These are phyloP conservation scores for Microchirus variegatus DNA, from an alignment of 2,797 vertebrate species.

Conservation along the genomic window DNA sequence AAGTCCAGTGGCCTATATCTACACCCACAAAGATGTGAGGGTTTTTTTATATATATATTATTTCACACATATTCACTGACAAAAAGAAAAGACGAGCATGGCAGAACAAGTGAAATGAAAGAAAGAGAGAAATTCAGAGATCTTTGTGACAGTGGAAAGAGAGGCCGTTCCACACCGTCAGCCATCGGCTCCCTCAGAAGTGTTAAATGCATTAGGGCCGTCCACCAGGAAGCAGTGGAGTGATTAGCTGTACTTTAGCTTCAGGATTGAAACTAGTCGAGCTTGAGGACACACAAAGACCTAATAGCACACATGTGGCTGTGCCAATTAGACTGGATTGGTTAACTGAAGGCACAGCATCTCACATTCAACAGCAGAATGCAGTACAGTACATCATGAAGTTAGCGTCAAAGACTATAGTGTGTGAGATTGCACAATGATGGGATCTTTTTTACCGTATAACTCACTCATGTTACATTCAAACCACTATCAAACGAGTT, in stretches of 20 bases:
- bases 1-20: no score
- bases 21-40: no score
- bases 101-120: constrained; percentile 2
- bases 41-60: no score
- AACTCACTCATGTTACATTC: no score
- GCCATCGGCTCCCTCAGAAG: constrained; percentile 57
- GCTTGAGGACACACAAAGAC: constrained; percentile 36
- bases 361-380: no score
- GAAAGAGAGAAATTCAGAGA: constrained; percentile 11
- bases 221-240: constrained; percentile 59
- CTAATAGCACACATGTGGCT: constrained; percentile 10
- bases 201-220: constrained; percentile 63
- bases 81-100: background rate
- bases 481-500: no score
- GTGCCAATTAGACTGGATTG: constrained; percentile 6
- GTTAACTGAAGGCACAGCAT: background rate
- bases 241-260: constrained; percentile 67
- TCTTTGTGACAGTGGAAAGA: constrained; percentile 45
- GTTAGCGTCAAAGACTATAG: no score
- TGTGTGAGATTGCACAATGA: no score
- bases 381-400: no score
- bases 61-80: background rate
- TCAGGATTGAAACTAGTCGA: constrained; percentile 26
- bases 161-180: constrained; percentile 57
- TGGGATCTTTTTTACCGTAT: no score